Evolutionary conservation across 2,888 invertebrate species (phyloP), one percentile per base, ranked within the genome.

Genomic region (Embidobia sp.): DNA sequence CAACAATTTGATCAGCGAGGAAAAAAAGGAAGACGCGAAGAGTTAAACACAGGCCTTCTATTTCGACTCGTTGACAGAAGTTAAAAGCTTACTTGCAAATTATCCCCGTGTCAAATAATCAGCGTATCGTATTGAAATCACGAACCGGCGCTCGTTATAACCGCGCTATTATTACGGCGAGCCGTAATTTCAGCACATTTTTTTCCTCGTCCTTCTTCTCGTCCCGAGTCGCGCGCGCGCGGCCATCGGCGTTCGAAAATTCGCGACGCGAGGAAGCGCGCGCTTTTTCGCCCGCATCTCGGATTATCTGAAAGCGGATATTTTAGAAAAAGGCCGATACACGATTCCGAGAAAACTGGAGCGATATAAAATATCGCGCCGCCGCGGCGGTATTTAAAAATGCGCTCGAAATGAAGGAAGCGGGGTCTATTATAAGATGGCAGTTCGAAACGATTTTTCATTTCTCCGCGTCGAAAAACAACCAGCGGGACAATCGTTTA

Each of bases 21-120:
- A n/a, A n/a, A n/a, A n/a, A n/a, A n/a, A n/a, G n/a, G n/a, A 29
- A 4, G 29, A 29, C 29, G 8, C 8, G 2, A 29, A 29, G n/a
- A 29, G 11, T 33, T 11, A 11, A n/a, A n/a, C n/a, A 33, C 11
- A 2, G 13, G 26, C 26, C 6, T 51, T 42, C 57, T 16, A 33
- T 44, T 44, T 49, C 29, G 22, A 29, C 40, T 57, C 59, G 64
- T 27, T 66, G 57, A 57, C 64, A 46, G 57, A 31, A 51, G 35
- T 59, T 59, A 66, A 66, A 66, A 49, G 73, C 57, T 66, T 10
- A 48, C 49, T 59, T 66, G 73, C 66, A 57, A 64, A 66, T 73
- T 66, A 73, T 27, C 15, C 51, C 44, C 73, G 59, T 64, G 57
- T 73, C 66, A 66, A 73, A 73, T 66, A 49, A 64, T 59, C 57